Base-by-base conservation (phyloP, 1,140 invertebrate species). In the Caenorhabditis latens region DNA sequence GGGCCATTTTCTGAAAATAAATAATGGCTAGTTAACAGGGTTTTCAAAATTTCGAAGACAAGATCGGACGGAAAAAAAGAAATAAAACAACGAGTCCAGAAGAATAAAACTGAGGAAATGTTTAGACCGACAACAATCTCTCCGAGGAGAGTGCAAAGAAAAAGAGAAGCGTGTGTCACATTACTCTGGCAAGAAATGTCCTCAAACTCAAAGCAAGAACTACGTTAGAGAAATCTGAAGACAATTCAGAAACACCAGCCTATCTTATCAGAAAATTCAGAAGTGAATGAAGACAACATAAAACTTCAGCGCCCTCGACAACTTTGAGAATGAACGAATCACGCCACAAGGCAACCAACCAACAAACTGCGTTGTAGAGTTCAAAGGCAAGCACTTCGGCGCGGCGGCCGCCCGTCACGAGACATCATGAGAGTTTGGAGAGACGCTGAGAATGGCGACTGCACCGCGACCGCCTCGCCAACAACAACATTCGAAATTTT, bases 1-100 rank as follows among this genome's bases (percentile, higher is more conserved):
- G 97, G 93, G 96, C 94, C 96, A 97, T 97, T 93, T 94, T 82
- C 67, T 79, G 40, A 79, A 79, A 79, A 24, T 13, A 32, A 32
- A 53, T n/a, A 50, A 32, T 32, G 32, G 2, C 32, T 32, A 32
- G 0, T 32, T 32, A 32, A 32, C 32, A 32, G 32, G 4, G 13
- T 46, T 46, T 1, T 21, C 16, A 21, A 75, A 9, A 11, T 75
- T 21, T 58, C 16, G 16, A 21, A 21, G 19, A 14, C 7, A 32
- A 24, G 24, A 6, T 13, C 50, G 61, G n/a, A 50, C 2, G 8
- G 21, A 58, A 40, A 11, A 48, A 46, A 46, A 42, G 24, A 84
- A 84, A 58, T 57, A 84, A 58, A 40, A 84, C 21, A 19, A 75
- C 19, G 9, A 53, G 16, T 11, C 11, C 16, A 53, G 50, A 53